Conservation (phyloP, 2,113 vertebrate species). For the Cnemophilus loriae region DNA sequence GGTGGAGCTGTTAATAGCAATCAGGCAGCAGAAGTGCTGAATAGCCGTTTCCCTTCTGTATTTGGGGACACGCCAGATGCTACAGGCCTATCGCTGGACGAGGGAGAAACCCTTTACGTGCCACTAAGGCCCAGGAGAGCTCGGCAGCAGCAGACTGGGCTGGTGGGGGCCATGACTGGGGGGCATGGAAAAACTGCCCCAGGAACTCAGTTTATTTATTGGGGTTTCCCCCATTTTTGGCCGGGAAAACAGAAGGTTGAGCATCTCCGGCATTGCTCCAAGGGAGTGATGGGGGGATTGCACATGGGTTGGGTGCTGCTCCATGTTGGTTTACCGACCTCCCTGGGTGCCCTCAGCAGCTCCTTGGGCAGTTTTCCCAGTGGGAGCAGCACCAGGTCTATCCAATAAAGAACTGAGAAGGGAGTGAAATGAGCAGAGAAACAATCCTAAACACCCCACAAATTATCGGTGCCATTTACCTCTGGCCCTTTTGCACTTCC, state of each 20-base stretch:
- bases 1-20: slow-evolving; percentile 41
- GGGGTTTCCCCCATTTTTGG: background rate
- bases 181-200: rapidly evolving
- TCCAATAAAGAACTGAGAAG: background rate
- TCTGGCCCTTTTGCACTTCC: background rate
- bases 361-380: rapidly evolving
- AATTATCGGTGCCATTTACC: background rate
- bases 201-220: background rate
- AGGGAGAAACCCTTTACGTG: slow-evolving; percentile 19
- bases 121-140: background rate
- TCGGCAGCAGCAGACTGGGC: rapidly evolving
- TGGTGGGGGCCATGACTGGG: rapidly evolving
- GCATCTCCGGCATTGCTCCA: rapidly evolving
- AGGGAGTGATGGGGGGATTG: background rate
- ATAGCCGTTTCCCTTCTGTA: slow-evolving; percentile 57
- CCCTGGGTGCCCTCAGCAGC: background rate
- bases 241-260: background rate
- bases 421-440: background rate
- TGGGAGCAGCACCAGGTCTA: background rate
- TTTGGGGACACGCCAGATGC: slow-evolving; percentile 59
- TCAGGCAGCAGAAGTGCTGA: slow-evolving; percentile 63
- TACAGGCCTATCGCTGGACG: background rate
- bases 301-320: background rate
- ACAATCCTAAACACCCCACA: background rate
- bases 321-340: rapidly evolving